phyloP scores from a whole-genome alignment of 2,797 vertebrate species.

The Pelobates cultripes region DNA sequence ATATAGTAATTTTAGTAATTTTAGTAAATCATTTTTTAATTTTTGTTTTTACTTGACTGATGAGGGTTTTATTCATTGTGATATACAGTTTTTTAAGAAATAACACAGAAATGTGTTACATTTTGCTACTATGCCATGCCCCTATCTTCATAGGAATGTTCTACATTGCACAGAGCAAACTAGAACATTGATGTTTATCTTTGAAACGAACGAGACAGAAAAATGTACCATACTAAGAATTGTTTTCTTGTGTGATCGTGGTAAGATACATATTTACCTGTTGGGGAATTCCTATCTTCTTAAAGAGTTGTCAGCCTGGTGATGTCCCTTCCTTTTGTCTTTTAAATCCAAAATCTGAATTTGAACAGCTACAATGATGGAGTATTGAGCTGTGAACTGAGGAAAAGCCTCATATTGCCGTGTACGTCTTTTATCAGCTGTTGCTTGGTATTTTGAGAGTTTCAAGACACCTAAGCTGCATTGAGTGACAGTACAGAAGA shows the following conservation, averaged over 20 bases:
- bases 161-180: too few species aligned
- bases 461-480: conserved; percentile 42
- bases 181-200: too few species aligned
- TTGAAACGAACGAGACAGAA: too few species aligned
- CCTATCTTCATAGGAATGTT: too few species aligned
- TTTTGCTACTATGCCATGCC: too few species aligned
- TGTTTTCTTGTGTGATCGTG: not conserved
- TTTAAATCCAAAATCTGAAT: conserved; percentile 14
- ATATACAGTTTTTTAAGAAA: too few species aligned
- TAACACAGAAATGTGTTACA: too few species aligned
- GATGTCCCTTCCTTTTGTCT: not conserved
- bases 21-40: too few species aligned
- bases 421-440: conserved; percentile 39
- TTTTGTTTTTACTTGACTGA: too few species aligned
- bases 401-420: conserved; percentile 19
- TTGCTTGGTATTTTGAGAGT: conserved; percentile 46
- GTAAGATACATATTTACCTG: not conserved
- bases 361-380: conserved; percentile 20
- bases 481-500: conserved; percentile 50
- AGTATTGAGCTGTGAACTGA: conserved; percentile 20
- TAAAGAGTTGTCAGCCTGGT: not conserved
- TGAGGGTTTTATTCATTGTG: too few species aligned
- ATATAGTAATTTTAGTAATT: too few species aligned
- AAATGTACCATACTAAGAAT: too few species aligned
- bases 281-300: not conserved